These are phyloP conservation scores for Rhopilema esculentum DNA, from an alignment of 30 jellyfish, hydroid and myxozoan species.

Conservation along the genomic window DNA sequence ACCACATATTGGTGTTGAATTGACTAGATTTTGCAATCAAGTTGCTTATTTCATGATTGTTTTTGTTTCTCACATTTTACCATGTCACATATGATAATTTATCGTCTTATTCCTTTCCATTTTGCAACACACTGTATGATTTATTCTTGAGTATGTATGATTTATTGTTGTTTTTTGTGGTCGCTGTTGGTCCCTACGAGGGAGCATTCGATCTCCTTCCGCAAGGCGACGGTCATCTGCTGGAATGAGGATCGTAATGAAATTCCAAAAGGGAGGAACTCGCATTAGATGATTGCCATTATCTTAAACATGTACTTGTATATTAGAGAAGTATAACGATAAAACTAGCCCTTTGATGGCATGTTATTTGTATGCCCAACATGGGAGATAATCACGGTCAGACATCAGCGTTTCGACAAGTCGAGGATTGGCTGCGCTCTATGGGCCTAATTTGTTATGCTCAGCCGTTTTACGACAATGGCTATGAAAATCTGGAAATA, in stretches of 20 bases:
- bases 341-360: background rate
- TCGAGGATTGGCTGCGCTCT: slow-evolving; percentile 96
- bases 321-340: background rate
- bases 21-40: too few relatives aligned
- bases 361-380: background rate
- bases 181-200: too few relatives aligned
- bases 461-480: slow-evolving; percentile 95
- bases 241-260: background rate
- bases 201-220: background rate
- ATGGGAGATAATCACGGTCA: slow-evolving; percentile 28
- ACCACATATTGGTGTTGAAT: too few relatives aligned
- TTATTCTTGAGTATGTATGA: too few relatives aligned
- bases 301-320: background rate
- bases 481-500: slow-evolving; percentile 90
- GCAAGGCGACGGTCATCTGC: background rate
- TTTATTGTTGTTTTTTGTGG: too few relatives aligned
- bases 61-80: too few relatives aligned
- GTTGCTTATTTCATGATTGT: too few relatives aligned
- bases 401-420: slow-evolving; percentile 71
- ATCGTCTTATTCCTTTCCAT: too few relatives aligned
- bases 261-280: background rate
- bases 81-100: too few relatives aligned
- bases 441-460: slow-evolving; percentile 94
- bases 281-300: background rate
- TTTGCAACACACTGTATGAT: too few relatives aligned